Evolutionary conservation across 1,140 invertebrate species (phyloP), one percentile per base, ranked within the genome.

Genomic region (Saxidomus purpurata): DNA sequence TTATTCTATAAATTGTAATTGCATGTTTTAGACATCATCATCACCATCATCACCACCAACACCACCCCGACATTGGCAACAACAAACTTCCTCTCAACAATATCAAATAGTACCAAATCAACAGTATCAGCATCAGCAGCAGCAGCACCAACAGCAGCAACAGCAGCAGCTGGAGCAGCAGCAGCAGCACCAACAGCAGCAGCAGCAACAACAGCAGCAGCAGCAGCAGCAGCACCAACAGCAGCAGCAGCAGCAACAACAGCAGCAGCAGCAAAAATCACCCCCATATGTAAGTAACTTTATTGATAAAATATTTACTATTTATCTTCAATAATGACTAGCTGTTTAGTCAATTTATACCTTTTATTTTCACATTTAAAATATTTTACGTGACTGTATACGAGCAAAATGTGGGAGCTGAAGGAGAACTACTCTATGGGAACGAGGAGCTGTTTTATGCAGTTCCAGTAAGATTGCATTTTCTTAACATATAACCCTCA

Each of bases 381-480:
- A 11, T 34, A 13, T 31, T 74, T 19, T 31, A 38, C 38, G 9
- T 31, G 17, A 9, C n/a, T 67, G n/a, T 9, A n/a, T 67, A 8
- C 9, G 4, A 6, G 34, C 13, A 69, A 31, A 9, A 2, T 31
- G n/a, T 22, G 22, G 15, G n/a, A 31, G n/a, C n/a, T n/a, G n/a
- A 36, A 3, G 31, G 13, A 9, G 36, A 36, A 4, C 11, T 19
- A 40, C 15, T 36, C 67, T n/a, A 69, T 3, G 67, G 38, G 38
- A 38, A 40, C 8, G 71, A 76, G 11, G 38, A 43, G 11, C 2
- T 76, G 11, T 76, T 76, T 76, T 76, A 43, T 43, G 71, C 71
- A 40, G n/a, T 76, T n/a, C 71, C 71, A 8, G 71, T 76, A 47
- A 76, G 71, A 36, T 34, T 31, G 22, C 31, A 31, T 31, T 71